Evolutionary conservation across 2,888 invertebrate species (phyloP).

Genomic region (Actias luna): DNA sequence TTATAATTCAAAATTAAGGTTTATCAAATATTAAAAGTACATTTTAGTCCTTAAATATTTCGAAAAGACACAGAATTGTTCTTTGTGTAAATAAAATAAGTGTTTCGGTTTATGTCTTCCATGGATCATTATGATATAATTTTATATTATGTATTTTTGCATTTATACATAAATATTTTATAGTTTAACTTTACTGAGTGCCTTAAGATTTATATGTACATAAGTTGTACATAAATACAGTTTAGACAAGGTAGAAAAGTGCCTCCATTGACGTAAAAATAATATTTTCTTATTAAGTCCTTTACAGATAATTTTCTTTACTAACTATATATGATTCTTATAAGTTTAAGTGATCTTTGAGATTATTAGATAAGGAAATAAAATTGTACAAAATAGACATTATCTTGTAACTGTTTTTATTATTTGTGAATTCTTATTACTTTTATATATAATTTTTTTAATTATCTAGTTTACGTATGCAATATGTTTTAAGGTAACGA

Average conservation of each 20-base stretch:
- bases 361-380: constrained; percentile 60
- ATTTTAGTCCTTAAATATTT: constrained; percentile 16
- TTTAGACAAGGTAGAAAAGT: constrained; percentile 39
- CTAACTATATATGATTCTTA: constrained; percentile 15
- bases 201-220: constrained; percentile 28
- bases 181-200: constrained; percentile 32
- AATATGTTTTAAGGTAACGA: constrained; percentile 53
- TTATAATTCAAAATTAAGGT: constrained; percentile 52
- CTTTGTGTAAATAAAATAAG: constrained; percentile 24
- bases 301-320: constrained; percentile 29
- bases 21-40: constrained; percentile 25
- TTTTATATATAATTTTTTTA: constrained; percentile 7
- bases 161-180: constrained; percentile 41
- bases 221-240: constrained; percentile 35
- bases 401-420: constrained; percentile 35
- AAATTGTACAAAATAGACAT: constrained; percentile 65
- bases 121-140: constrained; percentile 8
- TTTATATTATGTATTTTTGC: constrained; percentile 23
- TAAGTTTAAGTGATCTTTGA: constrained; percentile 50
- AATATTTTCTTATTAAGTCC: constrained; percentile 26
- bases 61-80: constrained; percentile 13
- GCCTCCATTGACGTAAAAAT: constrained; percentile 44
- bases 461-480: constrained; percentile 27
- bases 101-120: constrained; percentile 16
- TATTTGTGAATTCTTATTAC: constrained; percentile 25